A percentile compares a stretch with the other conserved stretches of the same genome.
Evolutionary conservation across 2,113 vertebrate species (phyloP).

Genomic region (Tylochromis polylepis): DNA sequence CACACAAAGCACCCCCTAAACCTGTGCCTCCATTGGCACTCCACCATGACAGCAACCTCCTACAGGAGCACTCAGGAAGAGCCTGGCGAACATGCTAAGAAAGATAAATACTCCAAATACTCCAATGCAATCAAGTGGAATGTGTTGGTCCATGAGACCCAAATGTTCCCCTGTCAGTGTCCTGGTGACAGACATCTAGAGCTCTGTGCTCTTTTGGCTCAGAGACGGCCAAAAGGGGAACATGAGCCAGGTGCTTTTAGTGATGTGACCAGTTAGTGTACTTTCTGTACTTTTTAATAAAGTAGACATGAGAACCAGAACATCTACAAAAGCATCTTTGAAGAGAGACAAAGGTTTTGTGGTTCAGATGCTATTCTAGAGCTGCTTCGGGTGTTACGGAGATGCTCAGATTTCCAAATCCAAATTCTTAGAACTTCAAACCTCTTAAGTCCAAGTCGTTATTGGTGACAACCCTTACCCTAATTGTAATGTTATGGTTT

Average conservation of each 20-base stretch:
- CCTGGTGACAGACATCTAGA: not conserved
- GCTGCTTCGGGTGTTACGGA: accelerated
- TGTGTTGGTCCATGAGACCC: not conserved
- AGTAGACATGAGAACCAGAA: not conserved
- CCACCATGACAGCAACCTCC: not conserved
- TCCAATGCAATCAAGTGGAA: not conserved
- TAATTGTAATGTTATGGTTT: not conserved
- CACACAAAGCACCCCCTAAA: not conserved
- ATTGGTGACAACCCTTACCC: accelerated
- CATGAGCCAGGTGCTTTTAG: not conserved
- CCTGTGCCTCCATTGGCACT: not conserved
- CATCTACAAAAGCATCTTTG: not conserved
- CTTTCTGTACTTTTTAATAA: not conserved
- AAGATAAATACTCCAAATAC: not conserved
- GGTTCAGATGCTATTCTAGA: not conserved
- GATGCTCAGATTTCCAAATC: not conserved
- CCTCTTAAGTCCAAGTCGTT: not conserved
- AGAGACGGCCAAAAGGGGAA: not conserved
- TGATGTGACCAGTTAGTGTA: not conserved
- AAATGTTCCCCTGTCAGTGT: not conserved
- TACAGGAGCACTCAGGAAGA: not conserved
- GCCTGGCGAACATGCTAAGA: not conserved
- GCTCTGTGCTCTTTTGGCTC: not conserved
- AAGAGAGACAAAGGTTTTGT: not conserved
- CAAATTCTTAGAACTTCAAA: not conserved